Conservation (phyloP, 1,140 invertebrate species). For the Pararge aegeria region DNA sequence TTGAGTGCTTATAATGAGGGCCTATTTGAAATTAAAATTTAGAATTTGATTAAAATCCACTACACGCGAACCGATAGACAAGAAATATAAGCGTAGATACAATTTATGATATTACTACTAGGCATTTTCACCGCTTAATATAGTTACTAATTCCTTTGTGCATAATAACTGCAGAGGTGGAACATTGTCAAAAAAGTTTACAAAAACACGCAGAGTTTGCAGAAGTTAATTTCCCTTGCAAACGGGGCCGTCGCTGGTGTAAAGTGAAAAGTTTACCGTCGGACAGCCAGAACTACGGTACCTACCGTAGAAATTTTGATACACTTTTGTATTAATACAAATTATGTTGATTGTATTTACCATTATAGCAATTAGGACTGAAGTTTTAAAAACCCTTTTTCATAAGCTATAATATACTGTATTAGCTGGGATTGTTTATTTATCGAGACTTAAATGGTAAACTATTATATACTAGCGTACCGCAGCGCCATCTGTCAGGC, state of each 20-base stretch:
- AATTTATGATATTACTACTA: too few species aligned
- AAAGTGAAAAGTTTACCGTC: conserved; percentile 35
- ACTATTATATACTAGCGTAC: too few species aligned
- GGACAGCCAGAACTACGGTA: conserved; percentile 27
- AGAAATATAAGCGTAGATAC: too few species aligned
- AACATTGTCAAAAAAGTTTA: conserved; percentile 14
- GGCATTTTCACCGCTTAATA: too few species aligned
- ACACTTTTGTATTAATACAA: conserved; percentile 11
- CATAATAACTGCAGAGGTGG: conserved; percentile 9
- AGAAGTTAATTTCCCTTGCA: conserved; percentile 35
- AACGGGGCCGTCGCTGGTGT: conserved; percentile 29
- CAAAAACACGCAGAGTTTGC: conserved; percentile 22
- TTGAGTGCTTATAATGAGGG: too few species aligned
- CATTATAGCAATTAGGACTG: too few species aligned
- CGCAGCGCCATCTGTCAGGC: too few species aligned
- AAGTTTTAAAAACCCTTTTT: too few species aligned
- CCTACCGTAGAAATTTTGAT: conserved; percentile 20
- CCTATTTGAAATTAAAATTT: too few species aligned
- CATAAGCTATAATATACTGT: too few species aligned
- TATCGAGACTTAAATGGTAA: not conserved
- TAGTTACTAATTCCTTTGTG: conserved; percentile 2
- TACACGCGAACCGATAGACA: too few species aligned
- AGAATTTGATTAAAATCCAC: too few species aligned
- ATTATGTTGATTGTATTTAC: conserved; percentile 2
- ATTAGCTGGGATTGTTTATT: not conserved